Conservation (phyloP, 30 jellyfish, hydroid and myxozoan species). For the Aurelia coerulea region DNA sequence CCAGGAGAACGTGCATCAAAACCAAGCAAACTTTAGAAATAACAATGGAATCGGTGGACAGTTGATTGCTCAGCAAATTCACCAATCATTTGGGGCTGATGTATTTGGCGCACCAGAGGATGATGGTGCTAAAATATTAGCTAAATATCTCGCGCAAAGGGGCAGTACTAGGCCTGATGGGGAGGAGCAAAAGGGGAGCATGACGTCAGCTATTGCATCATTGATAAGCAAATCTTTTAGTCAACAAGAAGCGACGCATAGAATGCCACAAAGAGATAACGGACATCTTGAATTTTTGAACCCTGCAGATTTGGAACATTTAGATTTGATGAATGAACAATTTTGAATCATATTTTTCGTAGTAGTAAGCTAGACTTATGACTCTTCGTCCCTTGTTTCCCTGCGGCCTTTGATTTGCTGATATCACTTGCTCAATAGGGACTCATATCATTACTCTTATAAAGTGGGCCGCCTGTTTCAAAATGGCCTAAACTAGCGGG, state of each 20-base stretch:
- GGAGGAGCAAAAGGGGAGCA: conserved; percentile 37
- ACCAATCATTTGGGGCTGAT: conserved; percentile 73
- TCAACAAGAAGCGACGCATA: conserved; percentile 65
- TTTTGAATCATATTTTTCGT: conserved; percentile 10
- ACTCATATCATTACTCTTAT: too few relatives aligned
- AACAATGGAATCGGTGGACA: conserved; percentile 49
- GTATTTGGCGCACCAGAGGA: conserved; percentile 70
- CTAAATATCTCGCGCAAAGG: conserved; percentile 67
- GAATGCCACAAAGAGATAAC: conserved; percentile 32
- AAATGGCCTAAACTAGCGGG: too few relatives aligned
- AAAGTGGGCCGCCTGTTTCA: too few relatives aligned
- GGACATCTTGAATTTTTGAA: conserved; percentile 40
- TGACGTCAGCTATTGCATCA: conserved; percentile 69
- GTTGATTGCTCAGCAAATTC: conserved; percentile 59
- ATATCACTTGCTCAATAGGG: too few relatives aligned
- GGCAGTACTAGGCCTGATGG: conserved; percentile 60
- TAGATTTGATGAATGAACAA: conserved; percentile 59
- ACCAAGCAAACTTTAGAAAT: conserved; percentile 5
- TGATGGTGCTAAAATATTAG: conserved; percentile 69
- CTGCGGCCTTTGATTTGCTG: too few relatives aligned
- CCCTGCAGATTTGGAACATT: conserved; percentile 54
- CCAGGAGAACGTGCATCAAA: neutral
- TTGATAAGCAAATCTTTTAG: conserved; percentile 57
- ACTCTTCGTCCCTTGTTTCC: too few relatives aligned
- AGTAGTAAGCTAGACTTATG: too few relatives aligned